Evolutionary conservation across 2,113 vertebrate genomes (phyloP).

Genomic region (Pontoporia blainvillei): DNA sequence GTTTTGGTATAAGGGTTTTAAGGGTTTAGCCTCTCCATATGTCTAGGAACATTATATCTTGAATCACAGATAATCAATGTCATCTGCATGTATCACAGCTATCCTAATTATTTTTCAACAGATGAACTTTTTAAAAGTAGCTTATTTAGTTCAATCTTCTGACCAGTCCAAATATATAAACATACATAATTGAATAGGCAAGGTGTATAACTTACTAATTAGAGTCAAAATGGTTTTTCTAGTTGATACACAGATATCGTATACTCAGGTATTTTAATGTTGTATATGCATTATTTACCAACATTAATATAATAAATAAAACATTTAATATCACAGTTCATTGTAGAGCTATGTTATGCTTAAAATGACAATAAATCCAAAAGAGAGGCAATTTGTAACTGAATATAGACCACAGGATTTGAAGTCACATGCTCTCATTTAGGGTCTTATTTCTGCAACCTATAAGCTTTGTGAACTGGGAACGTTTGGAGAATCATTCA

Average conservation of each 20-base stretch:
- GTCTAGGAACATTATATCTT: background rate
- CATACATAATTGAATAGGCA: background rate
- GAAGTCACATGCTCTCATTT: background rate
- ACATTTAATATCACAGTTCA: background rate
- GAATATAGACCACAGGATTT: background rate
- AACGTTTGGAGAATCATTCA: background rate
- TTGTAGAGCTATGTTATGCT: background rate
- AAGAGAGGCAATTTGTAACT: background rate
- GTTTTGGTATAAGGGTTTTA: background rate
- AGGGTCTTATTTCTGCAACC: background rate
- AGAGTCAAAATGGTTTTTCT: background rate
- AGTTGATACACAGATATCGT: background rate
- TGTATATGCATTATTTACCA: background rate
- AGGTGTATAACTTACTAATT: background rate
- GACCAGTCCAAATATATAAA: background rate
- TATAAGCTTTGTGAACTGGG: background rate
- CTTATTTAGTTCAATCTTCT: background rate
- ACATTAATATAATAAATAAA: background rate
- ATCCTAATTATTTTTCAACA: background rate
- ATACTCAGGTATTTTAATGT: background rate
- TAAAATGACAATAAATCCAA: background rate
- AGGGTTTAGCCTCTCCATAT: background rate
- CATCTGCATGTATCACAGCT: background rate
- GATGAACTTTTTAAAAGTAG: background rate
- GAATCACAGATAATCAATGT: background rate